A percentile compares a stretch with the other conserved stretches of the same genome.
phyloP scores from a whole-genome alignment of 30 jellyfish, hydroid and myxozoan species.

The Phacellophora camtschatica region DNA sequence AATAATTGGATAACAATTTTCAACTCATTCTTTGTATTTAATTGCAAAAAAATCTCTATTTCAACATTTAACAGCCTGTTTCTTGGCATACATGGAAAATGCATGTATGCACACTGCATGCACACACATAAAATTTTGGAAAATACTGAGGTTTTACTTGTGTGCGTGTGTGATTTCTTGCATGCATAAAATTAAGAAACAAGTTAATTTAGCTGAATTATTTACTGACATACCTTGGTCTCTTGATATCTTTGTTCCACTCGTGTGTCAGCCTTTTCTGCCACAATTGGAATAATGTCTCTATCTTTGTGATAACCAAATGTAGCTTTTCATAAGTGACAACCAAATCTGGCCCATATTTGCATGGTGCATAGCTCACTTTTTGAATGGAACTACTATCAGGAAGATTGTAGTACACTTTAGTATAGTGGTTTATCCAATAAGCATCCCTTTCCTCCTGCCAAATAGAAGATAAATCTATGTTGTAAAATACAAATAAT shows the following conservation, averaged over 20 bases:
- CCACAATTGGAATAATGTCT: slow-evolving; percentile 37
- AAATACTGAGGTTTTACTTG: too few species aligned
- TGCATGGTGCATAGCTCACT: neutral
- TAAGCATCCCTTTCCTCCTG: slow-evolving; percentile 62
- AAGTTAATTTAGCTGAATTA: neutral
- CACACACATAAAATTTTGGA: too few species aligned
- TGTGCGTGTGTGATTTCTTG: too few species aligned
- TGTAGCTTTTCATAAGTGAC: slow-evolving; percentile 37
- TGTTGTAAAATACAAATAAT: neutral
- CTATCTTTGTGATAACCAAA: slow-evolving; percentile 9
- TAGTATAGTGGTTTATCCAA: slow-evolving; percentile 19
- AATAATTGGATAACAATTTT: too few species aligned
- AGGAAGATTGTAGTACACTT: slow-evolving; percentile 44
- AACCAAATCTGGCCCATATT: neutral
- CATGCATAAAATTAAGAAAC: neutral
- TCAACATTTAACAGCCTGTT: too few species aligned
- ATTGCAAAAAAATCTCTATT: too few species aligned
- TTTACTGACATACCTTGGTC: slow-evolving; percentile 33
- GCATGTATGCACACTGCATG: too few species aligned
- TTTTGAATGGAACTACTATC: slow-evolving; percentile 16
- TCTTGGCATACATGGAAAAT: too few species aligned
- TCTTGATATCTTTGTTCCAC: slow-evolving; percentile 32
- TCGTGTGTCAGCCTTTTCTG: slow-evolving; percentile 56
- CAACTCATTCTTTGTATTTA: too few species aligned
- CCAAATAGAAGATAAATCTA: neutral